phyloP scores from a whole-genome alignment of 2,888 invertebrate genomes.

The Alloplasta piceator region DNA sequence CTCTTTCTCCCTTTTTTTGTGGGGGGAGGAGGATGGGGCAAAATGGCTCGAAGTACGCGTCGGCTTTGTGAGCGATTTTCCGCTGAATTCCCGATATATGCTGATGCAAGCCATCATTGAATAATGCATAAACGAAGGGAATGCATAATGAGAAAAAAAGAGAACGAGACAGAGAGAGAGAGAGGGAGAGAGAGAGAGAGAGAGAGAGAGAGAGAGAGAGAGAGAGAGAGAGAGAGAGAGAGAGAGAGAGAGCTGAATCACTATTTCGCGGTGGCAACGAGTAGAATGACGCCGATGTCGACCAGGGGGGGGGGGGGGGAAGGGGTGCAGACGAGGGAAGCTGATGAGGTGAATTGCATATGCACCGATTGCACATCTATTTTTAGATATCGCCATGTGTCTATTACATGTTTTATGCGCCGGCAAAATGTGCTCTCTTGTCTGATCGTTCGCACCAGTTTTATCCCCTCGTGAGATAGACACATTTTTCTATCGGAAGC shows the following conservation, averaged over 20 bases:
- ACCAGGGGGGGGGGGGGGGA: slow-evolving; percentile 9
- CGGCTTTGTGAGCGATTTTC: slow-evolving; percentile 44
- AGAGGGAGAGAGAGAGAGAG: not conserved
- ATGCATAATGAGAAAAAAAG: slow-evolving; percentile 57
- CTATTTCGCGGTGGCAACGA: slow-evolving; percentile 25
- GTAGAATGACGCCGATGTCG: slow-evolving; percentile 11
- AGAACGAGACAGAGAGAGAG: slow-evolving; percentile 39
- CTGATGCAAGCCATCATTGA: slow-evolving; percentile 57
- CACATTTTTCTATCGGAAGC: not conserved
- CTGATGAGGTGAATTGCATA: slow-evolving; percentile 45
- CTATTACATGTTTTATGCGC: slow-evolving; percentile 66
- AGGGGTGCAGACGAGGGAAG: slow-evolving; percentile 13
- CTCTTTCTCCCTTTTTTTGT: no score
- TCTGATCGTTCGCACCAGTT: slow-evolving; percentile 25
- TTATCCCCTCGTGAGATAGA: slow-evolving; percentile 7
- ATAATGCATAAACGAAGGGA: slow-evolving; percentile 50
- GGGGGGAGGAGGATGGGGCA: not conserved
- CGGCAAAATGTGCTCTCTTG: slow-evolving; percentile 33
- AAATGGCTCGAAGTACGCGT: slow-evolving; percentile 24
- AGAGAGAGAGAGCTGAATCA: slow-evolving; percentile 22
- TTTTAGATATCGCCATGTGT: slow-evolving; percentile 66
- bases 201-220: slow-evolving; percentile 53
- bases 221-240: slow-evolving; percentile 50
- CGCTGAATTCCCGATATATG: slow-evolving; percentile 50
- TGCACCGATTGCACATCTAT: slow-evolving; percentile 69